A percentile compares a stretch with the other conserved stretches of the same genome.
Evolutionary conservation across 2,888 invertebrate species (phyloP).

Genomic region (Conops quadrifasciatus): DNA sequence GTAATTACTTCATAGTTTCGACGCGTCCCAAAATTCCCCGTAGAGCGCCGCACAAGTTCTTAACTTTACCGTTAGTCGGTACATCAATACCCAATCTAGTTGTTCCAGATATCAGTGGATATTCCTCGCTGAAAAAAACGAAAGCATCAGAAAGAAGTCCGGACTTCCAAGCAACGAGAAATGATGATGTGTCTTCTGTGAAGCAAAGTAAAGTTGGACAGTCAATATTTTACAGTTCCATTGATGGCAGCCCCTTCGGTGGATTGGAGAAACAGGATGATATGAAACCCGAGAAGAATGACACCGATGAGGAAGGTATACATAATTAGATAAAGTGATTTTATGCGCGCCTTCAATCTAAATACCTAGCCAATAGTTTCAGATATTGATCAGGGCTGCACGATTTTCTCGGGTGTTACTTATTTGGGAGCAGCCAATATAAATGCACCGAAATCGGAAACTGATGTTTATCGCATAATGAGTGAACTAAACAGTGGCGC

Average conservation of each 20-base stretch:
- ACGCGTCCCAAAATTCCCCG: conserved; percentile 35
- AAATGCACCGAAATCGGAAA: conserved; percentile 90
- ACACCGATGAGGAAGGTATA: conserved; percentile 79
- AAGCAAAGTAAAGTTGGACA: conserved; percentile 62
- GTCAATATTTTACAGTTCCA: conserved; percentile 65
- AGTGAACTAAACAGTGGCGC: conserved; percentile 82
- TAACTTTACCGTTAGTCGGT: conserved; percentile 57
- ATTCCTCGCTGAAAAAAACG: conserved; percentile 42
- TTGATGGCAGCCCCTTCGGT: conserved; percentile 59
- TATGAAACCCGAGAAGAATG: conserved; percentile 76
- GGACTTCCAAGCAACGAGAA: conserved; percentile 52
- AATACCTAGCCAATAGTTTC: conserved; percentile 67
- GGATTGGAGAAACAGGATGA: conserved; percentile 73
- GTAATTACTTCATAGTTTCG: conserved; percentile 20
- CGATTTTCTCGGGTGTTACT: conserved; percentile 90
- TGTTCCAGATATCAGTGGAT: conserved; percentile 47
- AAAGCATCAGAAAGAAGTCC: conserved; percentile 43
- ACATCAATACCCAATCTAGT: conserved; percentile 49
- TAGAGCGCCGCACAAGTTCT: conserved; percentile 51
- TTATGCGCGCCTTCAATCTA: neutral
- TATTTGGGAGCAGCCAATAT: conserved; percentile 93
- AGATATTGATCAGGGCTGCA: conserved; percentile 87
- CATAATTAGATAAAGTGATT: neutral
- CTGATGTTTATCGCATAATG: conserved; percentile 93
- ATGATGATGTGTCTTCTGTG: conserved; percentile 56